Evolutionary conservation across 2,113 vertebrate species (phyloP).

Genomic region (Psophia crepitans): DNA sequence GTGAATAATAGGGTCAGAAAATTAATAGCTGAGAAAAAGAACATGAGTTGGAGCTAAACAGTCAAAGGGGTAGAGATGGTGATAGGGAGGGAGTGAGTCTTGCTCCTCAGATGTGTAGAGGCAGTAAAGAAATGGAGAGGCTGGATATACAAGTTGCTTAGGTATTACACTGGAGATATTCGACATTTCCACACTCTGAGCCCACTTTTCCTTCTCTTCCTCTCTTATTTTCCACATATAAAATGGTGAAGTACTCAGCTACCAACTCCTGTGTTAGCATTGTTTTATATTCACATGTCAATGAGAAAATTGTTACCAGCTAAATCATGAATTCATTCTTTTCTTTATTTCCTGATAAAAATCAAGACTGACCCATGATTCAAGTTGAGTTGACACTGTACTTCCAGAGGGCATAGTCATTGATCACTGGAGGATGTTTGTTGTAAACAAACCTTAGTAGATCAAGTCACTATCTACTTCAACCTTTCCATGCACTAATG

Average conservation of each 20-base stretch:
- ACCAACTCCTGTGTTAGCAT: not conserved
- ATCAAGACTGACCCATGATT: not conserved
- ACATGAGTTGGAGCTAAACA: not conserved
- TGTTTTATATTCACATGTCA: not conserved
- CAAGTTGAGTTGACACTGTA: slow-evolving; percentile 30
- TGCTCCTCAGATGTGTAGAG: not conserved
- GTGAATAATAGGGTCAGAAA: not conserved
- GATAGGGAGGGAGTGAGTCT: not conserved
- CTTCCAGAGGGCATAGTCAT: slow-evolving; percentile 10
- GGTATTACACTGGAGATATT: not conserved
- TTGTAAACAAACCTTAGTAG: slow-evolving; percentile 1
- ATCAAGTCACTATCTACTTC: slow-evolving; percentile 32
- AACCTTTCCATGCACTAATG: not conserved
- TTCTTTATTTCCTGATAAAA: slow-evolving; percentile 23
- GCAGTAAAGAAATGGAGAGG: not conserved
- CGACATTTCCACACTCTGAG: not conserved
- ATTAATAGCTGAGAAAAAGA: not conserved
- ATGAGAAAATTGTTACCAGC: not conserved
- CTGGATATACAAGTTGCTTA: not conserved
- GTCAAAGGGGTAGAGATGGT: not conserved
- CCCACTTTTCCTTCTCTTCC: not conserved
- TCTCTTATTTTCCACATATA: not conserved
- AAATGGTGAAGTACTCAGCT: not conserved
- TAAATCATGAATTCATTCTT: not conserved
- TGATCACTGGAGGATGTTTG: slow-evolving; percentile 35